Evolutionary conservation across 2,888 invertebrate genomes (phyloP), one percentile per base, ranked within the genome.

Genomic region (Torymus auratus): DNA sequence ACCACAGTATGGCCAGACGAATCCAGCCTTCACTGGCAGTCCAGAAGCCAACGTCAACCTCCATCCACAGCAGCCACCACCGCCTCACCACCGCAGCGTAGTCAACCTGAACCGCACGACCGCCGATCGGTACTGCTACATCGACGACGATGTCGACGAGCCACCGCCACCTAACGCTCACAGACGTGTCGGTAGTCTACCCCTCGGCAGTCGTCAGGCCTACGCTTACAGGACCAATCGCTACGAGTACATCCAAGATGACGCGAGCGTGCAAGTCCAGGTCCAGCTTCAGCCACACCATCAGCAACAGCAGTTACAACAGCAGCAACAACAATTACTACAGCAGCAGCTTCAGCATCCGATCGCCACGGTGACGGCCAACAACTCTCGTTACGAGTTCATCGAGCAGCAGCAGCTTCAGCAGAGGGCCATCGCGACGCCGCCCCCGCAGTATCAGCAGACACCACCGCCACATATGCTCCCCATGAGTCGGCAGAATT

Each of bases 161-260:
- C 78, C 69, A 17, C 11, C 65, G 11, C 53, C 65, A 7, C 10
- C 70, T 2, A 12, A 50, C 0, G n/a, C 20, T 13, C 77, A 78
- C 53, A 81, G 69, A 12, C 83, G 78, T 15, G 74, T 68, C 60
- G 78, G 69, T 12, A 78, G 78, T 52, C 65, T 83, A 15, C 78
- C 83, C 4, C 17, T 71, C 12, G 72, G 75, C 14, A 60, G 68
- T 10, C 62, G 41, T 2, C 82, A 41, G 0, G 14, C 73, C 14
- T 78, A 75, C 74, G 78, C 75, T 7, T 86, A 86, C 64, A 85
- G 83, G 15, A 23, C 71, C 28, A 52, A 83, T 14, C 80, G 89
- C 60, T 91, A 91, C 85, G 90, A 91, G 77, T 89, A 89, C 84
- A 88, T 90, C 52, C 85, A 86, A 53, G 87, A 87, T 50, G 86